These are phyloP conservation scores for Eudasyphora cyanicolor DNA, from an alignment of 2,888 invertebrate species.

Conservation along the genomic window DNA sequence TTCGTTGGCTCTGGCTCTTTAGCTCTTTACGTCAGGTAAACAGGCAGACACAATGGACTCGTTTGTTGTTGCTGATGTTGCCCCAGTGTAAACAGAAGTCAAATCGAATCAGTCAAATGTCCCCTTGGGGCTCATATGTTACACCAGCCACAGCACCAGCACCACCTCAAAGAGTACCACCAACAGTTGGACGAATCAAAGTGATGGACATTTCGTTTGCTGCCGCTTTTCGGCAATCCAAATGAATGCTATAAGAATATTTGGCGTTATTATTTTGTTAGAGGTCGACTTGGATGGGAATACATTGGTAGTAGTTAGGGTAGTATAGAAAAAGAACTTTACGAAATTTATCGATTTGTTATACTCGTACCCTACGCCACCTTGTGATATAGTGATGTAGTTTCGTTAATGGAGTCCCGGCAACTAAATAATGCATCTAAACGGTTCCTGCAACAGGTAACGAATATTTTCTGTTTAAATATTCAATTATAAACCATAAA, in stretches of 20 bases:
- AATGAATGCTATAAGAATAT: background rate
- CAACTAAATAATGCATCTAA: no score
- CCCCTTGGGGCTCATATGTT: slow-evolving; percentile 66
- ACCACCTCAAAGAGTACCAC: no score
- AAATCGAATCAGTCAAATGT: slow-evolving; percentile 67
- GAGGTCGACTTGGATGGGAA: background rate
- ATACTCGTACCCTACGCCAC: no score
- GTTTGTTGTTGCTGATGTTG: slow-evolving; percentile 4
- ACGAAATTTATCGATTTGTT: no score
- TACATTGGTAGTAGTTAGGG: no score
- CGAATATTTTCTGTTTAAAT: no score
- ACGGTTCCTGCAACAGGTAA: no score
- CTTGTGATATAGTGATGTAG: no score
- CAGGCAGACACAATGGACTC: slow-evolving; percentile 15
- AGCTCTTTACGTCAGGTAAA: background rate
- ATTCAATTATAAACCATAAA: no score
- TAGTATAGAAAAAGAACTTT: no score
- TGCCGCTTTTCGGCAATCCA: background rate
- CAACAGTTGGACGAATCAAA: slow-evolving; percentile 37
- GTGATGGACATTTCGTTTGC: slow-evolving; percentile 27
- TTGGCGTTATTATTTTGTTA: background rate
- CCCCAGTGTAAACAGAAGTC: slow-evolving; percentile 68
- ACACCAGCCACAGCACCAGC: no score
- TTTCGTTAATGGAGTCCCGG: no score
- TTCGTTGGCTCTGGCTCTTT: background rate